Evolutionary conservation across 1,140 invertebrate species (phyloP), one percentile per base, ranked within the genome.

Genomic region (Ctenoplectra terminalis): DNA sequence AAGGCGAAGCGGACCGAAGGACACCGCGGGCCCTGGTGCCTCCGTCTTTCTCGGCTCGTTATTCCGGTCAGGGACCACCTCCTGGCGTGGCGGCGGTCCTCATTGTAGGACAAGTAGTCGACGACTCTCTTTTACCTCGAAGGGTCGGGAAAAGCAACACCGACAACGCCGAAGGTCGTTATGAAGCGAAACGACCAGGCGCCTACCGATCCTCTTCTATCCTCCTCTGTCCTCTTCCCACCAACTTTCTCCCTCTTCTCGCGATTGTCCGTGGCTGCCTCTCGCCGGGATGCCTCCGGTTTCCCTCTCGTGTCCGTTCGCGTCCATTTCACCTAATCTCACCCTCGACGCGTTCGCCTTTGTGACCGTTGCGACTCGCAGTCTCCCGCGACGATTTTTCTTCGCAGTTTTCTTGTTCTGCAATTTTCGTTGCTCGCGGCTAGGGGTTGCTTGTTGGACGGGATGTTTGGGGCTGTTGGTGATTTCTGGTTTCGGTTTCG

Each of bases 41-140:
- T 86, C 60, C 46, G 81, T 86, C 60, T 84, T 69, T 85, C 80
- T 83, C 56, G 64, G 54, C 73, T 88, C 86, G 87, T 90, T 91
- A 84, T 88, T 90, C 76, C 84, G 83, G 83, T 86, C 83, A 82
- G 69, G 76, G 87, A 86, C 87, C 84, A 91, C 87, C 86, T 89
- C 86, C 88, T 87, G 86, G 86, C 77, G 84, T 70, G 87, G 84
- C 84, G 81, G 81, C 85, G 74, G 79, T 87, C 81, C 87, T 90
- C 85, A 89, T 91, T 91, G 89, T 92, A 76, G 84, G 78, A 89
- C 77, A 87, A 90, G 82, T 87, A 90, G 82, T 83, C 85, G 85
- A 87, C 81, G 79, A 63, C 50, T 75, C 58, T 83, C 63, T 83
- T 83, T 71, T 52, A 34, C 43, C 76, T 29, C 48, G 54, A 74